Evolutionary conservation across 2,888 invertebrate genomes (phyloP).

Genomic region (Diploptera punctata): DNA sequence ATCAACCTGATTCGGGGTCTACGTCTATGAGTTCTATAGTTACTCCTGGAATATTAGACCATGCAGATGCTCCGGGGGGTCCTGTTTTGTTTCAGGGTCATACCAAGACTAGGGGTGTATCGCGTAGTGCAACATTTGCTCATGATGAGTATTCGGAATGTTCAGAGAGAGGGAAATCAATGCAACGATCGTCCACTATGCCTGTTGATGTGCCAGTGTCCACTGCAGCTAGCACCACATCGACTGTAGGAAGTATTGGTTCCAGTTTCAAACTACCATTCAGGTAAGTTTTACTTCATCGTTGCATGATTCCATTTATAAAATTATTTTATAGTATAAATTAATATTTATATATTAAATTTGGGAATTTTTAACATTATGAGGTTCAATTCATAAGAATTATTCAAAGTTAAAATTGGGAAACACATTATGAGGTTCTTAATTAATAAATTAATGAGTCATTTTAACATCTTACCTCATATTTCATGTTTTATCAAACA

Average conservation of each 20-base stretch:
- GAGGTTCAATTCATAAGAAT: too few species aligned
- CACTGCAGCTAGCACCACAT: slow-evolving; percentile 44
- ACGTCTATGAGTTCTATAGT: slow-evolving; percentile 30
- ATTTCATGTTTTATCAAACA: too few species aligned
- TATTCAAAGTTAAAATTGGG: too few species aligned
- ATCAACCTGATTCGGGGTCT: slow-evolving; percentile 45
- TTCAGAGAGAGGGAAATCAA: slow-evolving; percentile 53
- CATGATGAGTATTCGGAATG: slow-evolving; percentile 53
- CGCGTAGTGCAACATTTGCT: slow-evolving; percentile 57
- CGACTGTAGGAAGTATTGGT: slow-evolving; percentile 72
- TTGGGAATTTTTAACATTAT: too few species aligned
- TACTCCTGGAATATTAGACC: neutral
- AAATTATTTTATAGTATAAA: too few species aligned
- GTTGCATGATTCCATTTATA: too few species aligned
- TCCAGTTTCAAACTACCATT: slow-evolving; percentile 86
- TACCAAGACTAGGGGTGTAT: slow-evolving; percentile 46
- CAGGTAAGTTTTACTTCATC: slow-evolving; percentile 66
- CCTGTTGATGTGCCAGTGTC: slow-evolving; percentile 57
- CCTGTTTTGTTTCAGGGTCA: slow-evolving; percentile 41
- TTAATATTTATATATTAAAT: too few species aligned
- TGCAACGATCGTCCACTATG: slow-evolving; percentile 63
- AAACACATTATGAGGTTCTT: too few species aligned
- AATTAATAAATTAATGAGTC: too few species aligned
- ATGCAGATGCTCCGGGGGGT: slow-evolving; percentile 40
- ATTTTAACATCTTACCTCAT: too few species aligned